phyloP scores from a whole-genome alignment of 2,888 invertebrate species.

The Drosophila mettleri region DNA sequence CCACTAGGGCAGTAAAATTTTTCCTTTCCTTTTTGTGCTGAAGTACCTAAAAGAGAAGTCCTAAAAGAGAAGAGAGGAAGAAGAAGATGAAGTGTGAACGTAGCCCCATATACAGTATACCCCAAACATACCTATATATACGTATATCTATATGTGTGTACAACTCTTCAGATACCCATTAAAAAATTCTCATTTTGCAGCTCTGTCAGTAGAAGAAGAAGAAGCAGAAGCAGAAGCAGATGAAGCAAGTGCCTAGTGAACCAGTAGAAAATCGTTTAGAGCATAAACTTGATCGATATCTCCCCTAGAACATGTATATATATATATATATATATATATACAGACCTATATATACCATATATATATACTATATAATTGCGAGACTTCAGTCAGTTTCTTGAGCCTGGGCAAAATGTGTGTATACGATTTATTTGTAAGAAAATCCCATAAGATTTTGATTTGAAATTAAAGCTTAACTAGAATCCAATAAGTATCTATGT shows the following conservation, averaged over 20 bases:
- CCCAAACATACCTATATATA: not conserved
- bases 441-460: not conserved
- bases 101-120: constrained; percentile 37
- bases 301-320: not conserved
- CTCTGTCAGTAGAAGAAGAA: constrained; percentile 17
- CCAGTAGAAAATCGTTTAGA: constrained; percentile 36
- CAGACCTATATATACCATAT: not conserved
- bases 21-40: constrained; percentile 49
- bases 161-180: constrained; percentile 1
- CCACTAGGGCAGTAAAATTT: not conserved
- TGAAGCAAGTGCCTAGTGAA: constrained; percentile 65
- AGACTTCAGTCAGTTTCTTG: constrained; percentile 8
- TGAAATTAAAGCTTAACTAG: not conserved
- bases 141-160: too few relatives aligned
- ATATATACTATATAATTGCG: constrained; percentile 6
- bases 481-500: not conserved
- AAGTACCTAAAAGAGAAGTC: constrained; percentile 63
- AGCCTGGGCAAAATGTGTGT: constrained; percentile 53
- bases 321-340: not conserved
- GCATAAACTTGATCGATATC: constrained; percentile 27
- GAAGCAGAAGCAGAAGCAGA: not conserved
- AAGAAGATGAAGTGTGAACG: constrained; percentile 19
- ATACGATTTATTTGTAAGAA: constrained; percentile 40
- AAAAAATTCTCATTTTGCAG: constrained; percentile 23
- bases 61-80: not conserved